Conservation (phyloP, 1,140 invertebrate genomes). For the Diachasma alloeum region DNA sequence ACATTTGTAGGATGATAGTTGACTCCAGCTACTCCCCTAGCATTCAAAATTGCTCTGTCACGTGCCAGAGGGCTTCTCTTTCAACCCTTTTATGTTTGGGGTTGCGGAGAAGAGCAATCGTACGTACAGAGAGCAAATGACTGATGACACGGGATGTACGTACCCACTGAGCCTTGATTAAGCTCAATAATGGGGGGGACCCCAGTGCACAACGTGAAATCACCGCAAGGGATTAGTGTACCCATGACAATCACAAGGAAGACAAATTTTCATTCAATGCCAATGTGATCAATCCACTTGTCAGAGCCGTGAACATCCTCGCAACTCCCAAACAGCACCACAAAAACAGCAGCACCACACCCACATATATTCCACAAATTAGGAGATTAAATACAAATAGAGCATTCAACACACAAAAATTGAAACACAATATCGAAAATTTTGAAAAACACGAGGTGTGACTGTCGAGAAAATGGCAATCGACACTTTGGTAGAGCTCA, state of each 20-base stretch:
- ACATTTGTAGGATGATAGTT: not conserved
- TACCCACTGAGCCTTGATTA: not conserved
- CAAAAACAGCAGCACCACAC: not conserved
- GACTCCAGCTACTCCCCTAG: not conserved
- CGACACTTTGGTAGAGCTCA: not conserved
- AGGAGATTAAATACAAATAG: not conserved
- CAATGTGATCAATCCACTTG: not conserved
- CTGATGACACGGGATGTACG: not conserved
- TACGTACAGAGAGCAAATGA: constrained; percentile 2
- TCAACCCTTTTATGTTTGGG: not conserved
- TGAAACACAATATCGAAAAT: not conserved
- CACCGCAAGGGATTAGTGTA: not conserved
- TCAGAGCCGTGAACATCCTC: not conserved
- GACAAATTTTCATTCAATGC: not conserved
- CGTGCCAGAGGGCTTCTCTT: not conserved
- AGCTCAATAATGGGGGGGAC: not conserved
- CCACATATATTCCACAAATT: not conserved
- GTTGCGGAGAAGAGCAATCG: not conserved
- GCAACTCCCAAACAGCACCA: not conserved
- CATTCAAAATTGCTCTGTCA: constrained; percentile 8
- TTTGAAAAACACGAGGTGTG: not conserved
- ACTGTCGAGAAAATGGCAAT: not conserved
- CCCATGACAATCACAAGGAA: not conserved
- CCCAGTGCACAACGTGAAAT: not conserved
- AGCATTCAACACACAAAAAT: not conserved